A percentile compares a stretch with the other conserved stretches of the same genome.
phyloP scores from a whole-genome alignment of 2,113 vertebrate species.

The Oceanites oceanicus region DNA sequence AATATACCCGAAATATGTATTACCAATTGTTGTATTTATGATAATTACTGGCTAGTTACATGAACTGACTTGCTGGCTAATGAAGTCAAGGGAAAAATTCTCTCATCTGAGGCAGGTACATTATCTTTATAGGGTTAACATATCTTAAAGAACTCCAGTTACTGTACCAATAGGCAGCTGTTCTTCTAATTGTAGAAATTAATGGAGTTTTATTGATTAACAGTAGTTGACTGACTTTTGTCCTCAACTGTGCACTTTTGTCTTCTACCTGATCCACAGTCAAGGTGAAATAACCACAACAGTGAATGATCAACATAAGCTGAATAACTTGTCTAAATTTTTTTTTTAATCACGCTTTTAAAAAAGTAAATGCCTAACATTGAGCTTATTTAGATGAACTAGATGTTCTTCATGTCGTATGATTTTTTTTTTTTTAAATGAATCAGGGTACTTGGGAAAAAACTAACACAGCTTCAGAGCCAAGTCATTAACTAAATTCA shows the following conservation, averaged over 20 bases:
- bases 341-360: neutral
- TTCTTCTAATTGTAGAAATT: neutral
- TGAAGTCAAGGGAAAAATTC: neutral
- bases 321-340: neutral
- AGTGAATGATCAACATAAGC: neutral
- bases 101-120: neutral
- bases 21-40: neutral
- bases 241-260: neutral
- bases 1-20: neutral
- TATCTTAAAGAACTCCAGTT: neutral
- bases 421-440: neutral
- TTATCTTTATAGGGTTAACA: neutral
- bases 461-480: neutral
- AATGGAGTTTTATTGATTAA: neutral
- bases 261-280: neutral
- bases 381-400: neutral
- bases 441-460: neutral
- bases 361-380: neutral
- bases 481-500: conserved; percentile 15
- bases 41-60: neutral
- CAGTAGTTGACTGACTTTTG: neutral
- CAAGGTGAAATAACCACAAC: neutral
- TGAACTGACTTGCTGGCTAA: neutral
- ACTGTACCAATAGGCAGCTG: neutral
- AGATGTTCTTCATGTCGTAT: neutral